Evolutionary conservation across 2,888 invertebrate species (phyloP).

Genomic region (Calliphora vomitoria): DNA sequence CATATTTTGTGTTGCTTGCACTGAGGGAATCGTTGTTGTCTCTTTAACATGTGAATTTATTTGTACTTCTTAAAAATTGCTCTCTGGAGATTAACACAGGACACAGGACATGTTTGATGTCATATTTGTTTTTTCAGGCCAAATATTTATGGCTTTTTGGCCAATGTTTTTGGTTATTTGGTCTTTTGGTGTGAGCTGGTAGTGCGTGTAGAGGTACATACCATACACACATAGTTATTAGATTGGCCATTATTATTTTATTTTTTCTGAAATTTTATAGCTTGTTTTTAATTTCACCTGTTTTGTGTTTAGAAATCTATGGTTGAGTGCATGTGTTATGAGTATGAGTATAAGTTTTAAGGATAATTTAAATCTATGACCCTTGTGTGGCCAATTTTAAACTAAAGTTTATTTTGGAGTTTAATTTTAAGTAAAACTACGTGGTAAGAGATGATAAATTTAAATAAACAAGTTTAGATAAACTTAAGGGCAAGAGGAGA

Average conservation of each 20-base stretch:
- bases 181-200: not conserved
- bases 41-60: conserved; percentile 36
- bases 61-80: conserved; percentile 62
- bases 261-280: not conserved
- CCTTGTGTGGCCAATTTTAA: conserved; percentile 39
- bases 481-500: not conserved
- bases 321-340: not conserved
- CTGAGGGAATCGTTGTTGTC: conserved; percentile 32
- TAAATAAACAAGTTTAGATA: not conserved
- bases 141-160: conserved; percentile 51
- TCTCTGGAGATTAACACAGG: conserved; percentile 49
- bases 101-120: conserved; percentile 54
- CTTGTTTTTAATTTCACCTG: conserved; percentile 33
- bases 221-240: conserved; percentile 13
- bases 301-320: conserved; percentile 16
- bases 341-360: not conserved
- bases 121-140: conserved; percentile 34
- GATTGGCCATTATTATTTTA: conserved; percentile 28
- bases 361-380: conserved; percentile 35
- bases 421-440: not conserved
- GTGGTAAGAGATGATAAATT: not conserved
- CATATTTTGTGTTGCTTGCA: conserved; percentile 36
- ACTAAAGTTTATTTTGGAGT: conserved; percentile 9
- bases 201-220: not conserved
- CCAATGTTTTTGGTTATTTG: not conserved